phyloP scores from a whole-genome alignment of 2,888 invertebrate species.

The Melieria picta region DNA sequence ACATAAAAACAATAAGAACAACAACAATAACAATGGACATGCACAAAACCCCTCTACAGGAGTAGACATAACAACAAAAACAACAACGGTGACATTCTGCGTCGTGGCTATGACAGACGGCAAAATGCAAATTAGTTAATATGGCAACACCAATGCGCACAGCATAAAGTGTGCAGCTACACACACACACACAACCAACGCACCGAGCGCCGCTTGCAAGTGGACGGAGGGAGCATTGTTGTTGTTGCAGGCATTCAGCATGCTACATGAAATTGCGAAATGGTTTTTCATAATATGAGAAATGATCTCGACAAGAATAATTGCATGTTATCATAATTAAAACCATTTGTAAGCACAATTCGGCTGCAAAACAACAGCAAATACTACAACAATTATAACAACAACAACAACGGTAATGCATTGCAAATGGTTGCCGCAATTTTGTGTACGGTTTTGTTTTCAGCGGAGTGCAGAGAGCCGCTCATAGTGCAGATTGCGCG shows the following conservation, averaged over 20 bases:
- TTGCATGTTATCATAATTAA: constrained; percentile 63
- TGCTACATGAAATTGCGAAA: too few species aligned
- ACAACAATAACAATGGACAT: too few species aligned
- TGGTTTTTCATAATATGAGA: constrained; percentile 41
- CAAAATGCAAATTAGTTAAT: constrained; percentile 42
- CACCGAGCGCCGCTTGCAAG: not conserved
- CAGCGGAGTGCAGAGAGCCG: too few species aligned
- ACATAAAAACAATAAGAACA: constrained; percentile 42
- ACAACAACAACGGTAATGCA: constrained; percentile 3
- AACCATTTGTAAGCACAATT: constrained; percentile 47
- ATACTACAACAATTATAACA: not conserved
- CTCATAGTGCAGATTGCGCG: too few species aligned
- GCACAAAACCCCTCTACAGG: not conserved
- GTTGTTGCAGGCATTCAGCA: not conserved
- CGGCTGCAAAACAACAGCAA: not conserved
- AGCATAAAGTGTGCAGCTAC: not conserved
- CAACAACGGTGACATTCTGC: constrained; percentile 45
- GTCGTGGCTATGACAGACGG: constrained; percentile 35
- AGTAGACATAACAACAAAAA: constrained; percentile 28
- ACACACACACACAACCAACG: not conserved
- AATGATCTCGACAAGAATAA: constrained; percentile 63
- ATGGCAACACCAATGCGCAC: constrained; percentile 4
- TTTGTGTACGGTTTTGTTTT: not conserved
- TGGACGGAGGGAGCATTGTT: not conserved
- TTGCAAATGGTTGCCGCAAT: constrained; percentile 3